Percentiles rank a stretch among this genome's conserved stretches.
Conservation (phyloP, 2,113 vertebrate species). For the Mirounga angustirostris region DNA sequence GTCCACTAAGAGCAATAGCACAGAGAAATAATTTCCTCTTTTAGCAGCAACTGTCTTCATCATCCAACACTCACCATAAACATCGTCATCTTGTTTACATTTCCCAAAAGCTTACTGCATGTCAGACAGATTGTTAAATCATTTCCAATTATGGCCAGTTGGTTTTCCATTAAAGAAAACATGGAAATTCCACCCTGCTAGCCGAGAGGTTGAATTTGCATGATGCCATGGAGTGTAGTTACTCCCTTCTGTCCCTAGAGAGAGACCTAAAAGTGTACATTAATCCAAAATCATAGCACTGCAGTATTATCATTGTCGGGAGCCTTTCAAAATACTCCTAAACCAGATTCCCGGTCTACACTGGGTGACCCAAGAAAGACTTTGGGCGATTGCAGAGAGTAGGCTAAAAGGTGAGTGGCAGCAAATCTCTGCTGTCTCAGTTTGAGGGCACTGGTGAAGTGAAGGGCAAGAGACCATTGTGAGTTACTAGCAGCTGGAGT, state of each 20-base stretch:
- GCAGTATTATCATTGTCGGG: not conserved
- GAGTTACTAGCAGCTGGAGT: not conserved
- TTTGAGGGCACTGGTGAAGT: not conserved
- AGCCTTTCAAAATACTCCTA: not conserved
- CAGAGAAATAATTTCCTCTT: not conserved
- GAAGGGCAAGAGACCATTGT: not conserved
- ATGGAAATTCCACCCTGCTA: not conserved
- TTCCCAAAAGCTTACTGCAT: not conserved
- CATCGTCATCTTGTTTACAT: not conserved
- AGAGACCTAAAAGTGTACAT: constrained; percentile 26
- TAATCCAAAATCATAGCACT: constrained; percentile 31
- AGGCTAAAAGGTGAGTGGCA: not conserved
- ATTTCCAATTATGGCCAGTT: not conserved
- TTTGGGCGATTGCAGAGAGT: not conserved
- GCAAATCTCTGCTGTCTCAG: not conserved
- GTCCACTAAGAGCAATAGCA: not conserved
- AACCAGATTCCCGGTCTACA: constrained; percentile 21
- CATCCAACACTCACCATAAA: not conserved
- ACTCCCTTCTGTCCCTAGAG: not conserved
- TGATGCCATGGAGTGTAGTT: not conserved
- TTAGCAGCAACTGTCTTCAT: not conserved
- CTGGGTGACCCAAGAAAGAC: constrained; percentile 26
- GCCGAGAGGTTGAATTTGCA: not conserved
- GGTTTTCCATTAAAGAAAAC: not conserved
- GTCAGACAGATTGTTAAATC: not conserved